A percentile compares a stretch with the other conserved stretches of the same genome.
Conservation (phyloP, 1,140 invertebrate genomes). For the Cotesia typhae region DNA sequence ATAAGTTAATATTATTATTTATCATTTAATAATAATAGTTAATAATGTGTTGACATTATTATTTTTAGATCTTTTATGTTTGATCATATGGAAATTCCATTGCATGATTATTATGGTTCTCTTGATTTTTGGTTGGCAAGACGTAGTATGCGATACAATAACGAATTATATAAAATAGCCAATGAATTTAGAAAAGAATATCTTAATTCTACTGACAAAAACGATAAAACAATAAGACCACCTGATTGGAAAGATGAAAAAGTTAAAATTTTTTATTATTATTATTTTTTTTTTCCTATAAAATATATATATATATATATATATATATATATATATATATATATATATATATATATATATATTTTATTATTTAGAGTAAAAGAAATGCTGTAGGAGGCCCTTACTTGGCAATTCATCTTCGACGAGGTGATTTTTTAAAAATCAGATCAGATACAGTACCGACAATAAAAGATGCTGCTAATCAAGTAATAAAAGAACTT, state of each 20-base stretch:
- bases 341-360: too few species aligned
- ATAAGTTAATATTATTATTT: slow-evolving; percentile 48
- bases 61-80: slow-evolving; percentile 76
- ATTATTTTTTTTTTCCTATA: too few species aligned
- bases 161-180: slow-evolving; percentile 74
- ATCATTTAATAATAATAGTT: not conserved
- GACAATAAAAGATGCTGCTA: slow-evolving; percentile 73
- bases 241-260: slow-evolving; percentile 73
- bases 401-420: slow-evolving; percentile 83
- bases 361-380: slow-evolving; percentile 50
- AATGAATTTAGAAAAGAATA: slow-evolving; percentile 74
- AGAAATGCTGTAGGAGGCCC: slow-evolving; percentile 73
- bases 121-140: slow-evolving; percentile 85
- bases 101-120: slow-evolving; percentile 89
- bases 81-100: slow-evolving; percentile 85
- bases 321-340: too few species aligned
- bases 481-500: slow-evolving; percentile 74
- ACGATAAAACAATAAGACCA: slow-evolving; percentile 70
- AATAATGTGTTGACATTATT: not conserved
- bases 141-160: slow-evolving; percentile 90
- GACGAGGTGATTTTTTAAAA: slow-evolving; percentile 84
- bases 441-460: slow-evolving; percentile 76
- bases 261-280: slow-evolving; percentile 32
- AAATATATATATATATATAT: not conserved
- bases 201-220: slow-evolving; percentile 75